Evolutionary conservation across 2,888 invertebrate genomes (phyloP).

Genomic region (Coenonympha glycerion): DNA sequence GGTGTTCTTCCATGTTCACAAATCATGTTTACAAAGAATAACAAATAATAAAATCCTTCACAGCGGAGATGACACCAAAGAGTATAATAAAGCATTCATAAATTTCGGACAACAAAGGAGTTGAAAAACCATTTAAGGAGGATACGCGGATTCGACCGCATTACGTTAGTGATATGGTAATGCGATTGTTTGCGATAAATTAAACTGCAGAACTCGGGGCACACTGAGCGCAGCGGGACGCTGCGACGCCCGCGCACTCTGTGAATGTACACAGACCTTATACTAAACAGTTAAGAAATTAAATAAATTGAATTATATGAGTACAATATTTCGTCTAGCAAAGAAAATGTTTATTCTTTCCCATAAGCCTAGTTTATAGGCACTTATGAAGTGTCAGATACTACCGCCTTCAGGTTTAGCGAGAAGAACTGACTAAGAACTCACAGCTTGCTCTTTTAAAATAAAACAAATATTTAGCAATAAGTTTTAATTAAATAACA

Average conservation of each 20-base stretch:
- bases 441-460: no score
- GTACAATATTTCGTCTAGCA: no score
- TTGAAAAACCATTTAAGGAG: constrained; percentile 70
- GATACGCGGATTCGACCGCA: constrained; percentile 63
- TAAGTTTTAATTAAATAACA: no score
- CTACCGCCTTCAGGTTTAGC: no score
- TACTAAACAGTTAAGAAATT: neutral
- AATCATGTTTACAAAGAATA: constrained; percentile 52
- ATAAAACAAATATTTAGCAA: no score
- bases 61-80: constrained; percentile 56
- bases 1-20: constrained; percentile 7
- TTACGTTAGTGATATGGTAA: constrained; percentile 74
- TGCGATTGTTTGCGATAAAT: constrained; percentile 64
- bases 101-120: constrained; percentile 69
- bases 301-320: no score
- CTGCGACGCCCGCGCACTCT: constrained; percentile 53
- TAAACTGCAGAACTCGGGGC: constrained; percentile 53
- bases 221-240: constrained; percentile 58
- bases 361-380: no score
- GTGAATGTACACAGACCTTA: constrained; percentile 12
- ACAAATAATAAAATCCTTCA: constrained; percentile 45
- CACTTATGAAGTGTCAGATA: no score
- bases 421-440: no score
- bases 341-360: no score
- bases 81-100: constrained; percentile 65